A percentile compares a stretch with the other conserved stretches of the same genome.
Evolutionary conservation across 2,113 vertebrate species (phyloP).

Genomic region (Willisornis vidua): DNA sequence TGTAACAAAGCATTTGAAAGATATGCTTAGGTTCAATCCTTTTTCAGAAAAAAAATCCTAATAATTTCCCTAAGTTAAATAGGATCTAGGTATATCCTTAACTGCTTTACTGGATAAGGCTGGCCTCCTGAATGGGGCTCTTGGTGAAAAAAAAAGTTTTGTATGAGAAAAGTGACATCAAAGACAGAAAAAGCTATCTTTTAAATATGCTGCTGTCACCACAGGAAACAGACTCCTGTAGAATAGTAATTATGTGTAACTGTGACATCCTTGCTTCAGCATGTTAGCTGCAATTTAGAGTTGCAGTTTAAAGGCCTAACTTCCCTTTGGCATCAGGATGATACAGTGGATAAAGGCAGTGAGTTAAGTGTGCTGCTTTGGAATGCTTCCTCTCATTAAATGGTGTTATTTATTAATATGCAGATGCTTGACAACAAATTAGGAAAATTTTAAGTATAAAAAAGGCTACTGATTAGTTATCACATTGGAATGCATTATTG

Average conservation of each 20-base stretch:
- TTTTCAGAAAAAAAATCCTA: not conserved
- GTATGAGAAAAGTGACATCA: constrained; percentile 46
- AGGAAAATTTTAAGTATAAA: constrained; percentile 7
- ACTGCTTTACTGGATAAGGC: constrained; percentile 2
- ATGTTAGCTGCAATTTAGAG: constrained; percentile 31
- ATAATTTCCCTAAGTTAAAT: not conserved
- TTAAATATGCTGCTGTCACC: constrained; percentile 37
- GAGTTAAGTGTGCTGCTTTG: constrained; percentile 2
- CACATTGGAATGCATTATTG: not conserved
- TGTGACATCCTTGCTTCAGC: constrained; percentile 51
- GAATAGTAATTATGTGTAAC: constrained; percentile 48
- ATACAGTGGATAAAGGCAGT: not conserved
- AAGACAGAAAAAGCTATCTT: constrained; percentile 48
- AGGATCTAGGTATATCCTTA: not conserved
- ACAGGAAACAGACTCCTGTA: constrained; percentile 43
- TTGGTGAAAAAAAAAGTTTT: constrained; percentile 20
- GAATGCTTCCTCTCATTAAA: constrained; percentile 26
- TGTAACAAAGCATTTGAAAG: constrained; percentile 2
- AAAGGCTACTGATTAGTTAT: constrained; percentile 3
- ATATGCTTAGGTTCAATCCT: not conserved
- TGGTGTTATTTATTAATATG: constrained; percentile 42
- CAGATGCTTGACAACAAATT: not conserved
- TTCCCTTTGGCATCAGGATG: constrained; percentile 23
- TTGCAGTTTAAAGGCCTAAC: constrained; percentile 47
- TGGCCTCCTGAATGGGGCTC: not conserved